Evolutionary conservation across 2,797 vertebrate species (phyloP).

Genomic region (Amazona ochrocephala): DNA sequence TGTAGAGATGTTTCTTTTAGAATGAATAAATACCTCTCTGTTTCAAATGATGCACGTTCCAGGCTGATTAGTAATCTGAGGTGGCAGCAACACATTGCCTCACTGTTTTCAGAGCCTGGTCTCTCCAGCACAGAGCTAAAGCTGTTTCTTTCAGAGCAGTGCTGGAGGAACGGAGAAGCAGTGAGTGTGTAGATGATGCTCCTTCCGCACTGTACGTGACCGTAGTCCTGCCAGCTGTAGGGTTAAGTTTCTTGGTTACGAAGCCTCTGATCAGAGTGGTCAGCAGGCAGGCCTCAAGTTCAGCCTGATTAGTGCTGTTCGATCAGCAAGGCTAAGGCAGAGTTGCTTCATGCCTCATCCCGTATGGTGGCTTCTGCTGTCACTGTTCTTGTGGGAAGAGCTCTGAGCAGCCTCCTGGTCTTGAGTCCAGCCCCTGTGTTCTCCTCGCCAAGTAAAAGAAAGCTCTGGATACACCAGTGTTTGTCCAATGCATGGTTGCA

Average conservation of each 20-base stretch:
- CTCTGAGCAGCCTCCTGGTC: neutral
- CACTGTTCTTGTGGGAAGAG: neutral
- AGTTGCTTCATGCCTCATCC: constrained; percentile 26
- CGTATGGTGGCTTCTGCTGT: constrained; percentile 63
- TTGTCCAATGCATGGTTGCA: neutral
- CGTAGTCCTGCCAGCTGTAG: neutral
- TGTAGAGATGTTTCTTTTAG: neutral
- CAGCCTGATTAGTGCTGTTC: constrained; percentile 23
- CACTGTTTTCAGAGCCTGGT: neutral
- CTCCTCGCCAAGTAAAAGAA: neutral
- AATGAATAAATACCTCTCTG: neutral
- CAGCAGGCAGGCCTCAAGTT: constrained; percentile 45
- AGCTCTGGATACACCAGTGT: neutral
- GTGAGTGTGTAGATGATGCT: neutral
- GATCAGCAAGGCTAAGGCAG: neutral
- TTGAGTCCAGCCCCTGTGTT: neutral
- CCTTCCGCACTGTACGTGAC: neutral
- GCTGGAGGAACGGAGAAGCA: fast-evolving
- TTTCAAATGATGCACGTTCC: neutral
- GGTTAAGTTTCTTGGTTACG: neutral
- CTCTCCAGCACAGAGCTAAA: neutral
- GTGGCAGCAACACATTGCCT: neutral
- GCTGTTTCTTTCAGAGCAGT: neutral
- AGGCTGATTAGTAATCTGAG: neutral
- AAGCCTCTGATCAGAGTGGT: neutral